These are phyloP conservation scores for Eurystomus glaucurus DNA, from an alignment of 2,797 vertebrate species.

Conservation along the genomic window DNA sequence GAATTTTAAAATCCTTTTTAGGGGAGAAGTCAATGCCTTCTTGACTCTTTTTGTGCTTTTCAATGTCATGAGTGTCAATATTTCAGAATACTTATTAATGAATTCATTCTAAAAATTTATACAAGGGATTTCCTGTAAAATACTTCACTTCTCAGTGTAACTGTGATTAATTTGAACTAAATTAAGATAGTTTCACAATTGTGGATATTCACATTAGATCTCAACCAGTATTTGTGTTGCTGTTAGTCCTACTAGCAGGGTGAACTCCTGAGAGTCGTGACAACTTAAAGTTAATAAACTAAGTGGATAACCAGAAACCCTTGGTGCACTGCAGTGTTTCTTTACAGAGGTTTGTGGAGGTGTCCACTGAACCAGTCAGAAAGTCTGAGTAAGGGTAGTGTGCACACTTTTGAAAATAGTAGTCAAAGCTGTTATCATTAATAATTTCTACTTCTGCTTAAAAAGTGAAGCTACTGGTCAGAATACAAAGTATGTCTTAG, in stretches of 20 bases:
- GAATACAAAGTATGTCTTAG: not conserved
- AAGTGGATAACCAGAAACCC: not conserved
- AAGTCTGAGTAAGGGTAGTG: not conserved
- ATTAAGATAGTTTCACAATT: not conserved
- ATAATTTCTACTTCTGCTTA: not conserved
- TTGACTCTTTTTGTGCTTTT: not conserved
- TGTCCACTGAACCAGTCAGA: not conserved
- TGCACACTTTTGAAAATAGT: not conserved
- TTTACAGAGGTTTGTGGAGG: not conserved
- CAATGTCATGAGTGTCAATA: not conserved
- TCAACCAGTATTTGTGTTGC: not conserved
- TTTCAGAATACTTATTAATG: not conserved
- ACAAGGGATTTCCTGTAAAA: not conserved
- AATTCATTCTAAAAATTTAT: not conserved
- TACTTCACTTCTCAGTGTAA: not conserved
- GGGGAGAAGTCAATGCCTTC: not conserved
- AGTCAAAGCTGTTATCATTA: not conserved
- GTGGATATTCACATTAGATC: not conserved
- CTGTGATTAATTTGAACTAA: not conserved
- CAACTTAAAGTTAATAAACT: slow-evolving; percentile 3
- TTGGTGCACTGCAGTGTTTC: not conserved
- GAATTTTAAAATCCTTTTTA: not conserved
- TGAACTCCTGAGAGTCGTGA: not conserved
- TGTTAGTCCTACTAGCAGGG: not conserved
- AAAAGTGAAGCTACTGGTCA: not conserved